phyloP scores from a whole-genome alignment of 2,797 vertebrate species.

The Avahi laniger region DNA sequence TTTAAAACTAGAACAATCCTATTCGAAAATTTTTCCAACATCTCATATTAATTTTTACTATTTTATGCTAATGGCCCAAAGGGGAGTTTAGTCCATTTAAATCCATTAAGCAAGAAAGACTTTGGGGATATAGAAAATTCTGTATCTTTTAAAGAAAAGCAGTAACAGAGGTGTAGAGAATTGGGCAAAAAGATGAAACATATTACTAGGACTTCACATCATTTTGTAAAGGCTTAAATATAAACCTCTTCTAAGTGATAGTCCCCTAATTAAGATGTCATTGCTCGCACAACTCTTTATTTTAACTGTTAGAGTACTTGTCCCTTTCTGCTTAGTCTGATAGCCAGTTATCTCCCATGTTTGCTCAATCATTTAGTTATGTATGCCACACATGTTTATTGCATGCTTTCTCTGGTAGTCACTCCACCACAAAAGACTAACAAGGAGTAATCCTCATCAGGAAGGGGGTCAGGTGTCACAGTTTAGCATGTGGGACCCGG shows the following conservation, averaged over 20 bases:
- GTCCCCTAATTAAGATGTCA: neutral
- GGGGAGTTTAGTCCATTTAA: neutral
- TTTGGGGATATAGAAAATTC: neutral
- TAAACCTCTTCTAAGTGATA: neutral
- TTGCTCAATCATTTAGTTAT: neutral
- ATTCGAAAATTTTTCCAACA: neutral
- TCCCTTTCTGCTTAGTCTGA: neutral
- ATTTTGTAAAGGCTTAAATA: slow-evolving; percentile 7
- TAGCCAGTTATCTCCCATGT: neutral
- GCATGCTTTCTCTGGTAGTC: neutral
- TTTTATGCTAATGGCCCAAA: neutral
- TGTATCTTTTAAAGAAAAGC: neutral
- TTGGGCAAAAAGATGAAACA: neutral
- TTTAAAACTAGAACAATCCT: slow-evolving; percentile 3
- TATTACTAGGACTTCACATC: neutral
- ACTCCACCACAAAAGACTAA: neutral
- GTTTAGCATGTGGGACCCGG: neutral
- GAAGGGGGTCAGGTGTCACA: neutral
- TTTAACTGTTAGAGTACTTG: neutral
- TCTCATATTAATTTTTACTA: slow-evolving; percentile 23
- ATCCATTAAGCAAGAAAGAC: slow-evolving; percentile 2
- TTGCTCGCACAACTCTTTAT: neutral
- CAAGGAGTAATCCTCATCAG: neutral
- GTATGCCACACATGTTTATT: neutral
- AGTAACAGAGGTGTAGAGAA: neutral